These are phyloP conservation scores for Pantherophis vulpinus DNA, from an alignment of 2,797 vertebrate species.

Conservation along the genomic window DNA sequence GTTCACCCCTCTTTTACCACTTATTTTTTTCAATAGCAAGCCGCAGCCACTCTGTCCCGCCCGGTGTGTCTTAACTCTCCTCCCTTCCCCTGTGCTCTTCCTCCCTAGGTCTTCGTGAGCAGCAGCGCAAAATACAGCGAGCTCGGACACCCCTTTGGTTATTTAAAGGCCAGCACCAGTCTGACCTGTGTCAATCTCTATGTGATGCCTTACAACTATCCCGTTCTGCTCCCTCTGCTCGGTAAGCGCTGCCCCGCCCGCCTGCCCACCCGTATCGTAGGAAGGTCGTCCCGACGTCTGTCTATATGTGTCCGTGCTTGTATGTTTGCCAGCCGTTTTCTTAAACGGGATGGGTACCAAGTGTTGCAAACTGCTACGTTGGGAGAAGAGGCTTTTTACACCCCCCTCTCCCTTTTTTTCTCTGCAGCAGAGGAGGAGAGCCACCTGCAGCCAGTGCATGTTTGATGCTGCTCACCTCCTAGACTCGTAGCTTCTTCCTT, in stretches of 20 bases:
- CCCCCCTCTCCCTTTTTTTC: slow-evolving; percentile 66
- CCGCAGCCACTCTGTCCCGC: not conserved
- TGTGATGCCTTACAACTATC: slow-evolving; percentile 99
- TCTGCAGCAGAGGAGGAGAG: slow-evolving; percentile 70
- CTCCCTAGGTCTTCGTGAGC: slow-evolving; percentile 89
- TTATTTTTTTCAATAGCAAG: not conserved
- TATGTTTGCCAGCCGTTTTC: slow-evolving; percentile 43
- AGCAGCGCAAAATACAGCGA: slow-evolving; percentile 93
- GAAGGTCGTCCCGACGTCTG: not conserved
- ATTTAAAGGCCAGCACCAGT: slow-evolving; percentile 97
- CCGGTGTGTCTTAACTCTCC: slow-evolving; percentile 12
- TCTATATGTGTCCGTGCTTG: slow-evolving; percentile 47
- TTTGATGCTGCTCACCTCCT: slow-evolving; percentile 73
- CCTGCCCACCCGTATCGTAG: not conserved
- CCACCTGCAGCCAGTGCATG: slow-evolving; percentile 64
- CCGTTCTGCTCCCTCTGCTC: slow-evolving; percentile 91
- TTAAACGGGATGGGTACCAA: slow-evolving; percentile 63
- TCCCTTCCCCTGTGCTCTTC: slow-evolving; percentile 25
- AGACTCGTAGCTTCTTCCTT: slow-evolving; percentile 73
- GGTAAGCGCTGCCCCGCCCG: slow-evolving; percentile 74
- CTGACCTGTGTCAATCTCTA: slow-evolving; percentile 98
- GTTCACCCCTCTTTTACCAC: not conserved
- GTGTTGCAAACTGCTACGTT: slow-evolving; percentile 65
- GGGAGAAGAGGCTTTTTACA: slow-evolving; percentile 67
- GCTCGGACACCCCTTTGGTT: slow-evolving; percentile 91